Conservation (phyloP, 2,113 vertebrate genomes). For the Misgurnus anguillicaudatus region DNA sequence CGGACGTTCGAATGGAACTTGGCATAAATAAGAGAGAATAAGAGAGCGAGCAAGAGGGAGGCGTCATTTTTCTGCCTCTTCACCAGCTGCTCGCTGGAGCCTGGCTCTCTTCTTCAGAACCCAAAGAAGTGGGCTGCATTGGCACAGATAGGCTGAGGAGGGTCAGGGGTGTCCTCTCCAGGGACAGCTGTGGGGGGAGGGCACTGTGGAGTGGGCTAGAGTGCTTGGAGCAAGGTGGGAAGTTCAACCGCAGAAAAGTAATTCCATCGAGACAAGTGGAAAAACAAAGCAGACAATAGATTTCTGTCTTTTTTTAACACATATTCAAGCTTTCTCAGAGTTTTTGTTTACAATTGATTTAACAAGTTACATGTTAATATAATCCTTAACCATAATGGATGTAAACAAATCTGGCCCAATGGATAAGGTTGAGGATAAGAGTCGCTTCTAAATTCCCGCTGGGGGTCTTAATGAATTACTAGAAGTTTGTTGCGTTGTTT, state of each 20-base stretch:
- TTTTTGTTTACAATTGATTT: not conserved
- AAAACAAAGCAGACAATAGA: constrained; percentile 35
- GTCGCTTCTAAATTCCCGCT: not conserved
- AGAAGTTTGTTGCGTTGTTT: not conserved
- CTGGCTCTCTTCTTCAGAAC: constrained; percentile 45
- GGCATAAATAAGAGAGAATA: constrained; percentile 49
- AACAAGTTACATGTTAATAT: not conserved
- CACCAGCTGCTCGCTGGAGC: constrained; percentile 55
- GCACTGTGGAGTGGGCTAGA: constrained; percentile 53
- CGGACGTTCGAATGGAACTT: constrained; percentile 49
- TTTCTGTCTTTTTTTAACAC: constrained; percentile 31
- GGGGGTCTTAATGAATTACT: constrained; percentile 4
- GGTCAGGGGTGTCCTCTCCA: constrained; percentile 55
- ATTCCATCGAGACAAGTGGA: constrained; percentile 39
- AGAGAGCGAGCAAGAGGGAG: constrained; percentile 47
- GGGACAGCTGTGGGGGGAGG: constrained; percentile 55
- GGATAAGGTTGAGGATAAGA: not conserved
- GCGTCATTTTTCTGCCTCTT: constrained; percentile 54
- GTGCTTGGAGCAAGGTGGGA: constrained; percentile 52
- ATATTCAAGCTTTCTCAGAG: constrained; percentile 1
- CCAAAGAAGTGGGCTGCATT: constrained; percentile 46
- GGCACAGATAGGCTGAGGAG: constrained; percentile 48
- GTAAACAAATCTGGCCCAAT: constrained; percentile 15
- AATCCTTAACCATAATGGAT: not conserved
- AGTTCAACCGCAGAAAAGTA: constrained; percentile 49